These are phyloP conservation scores for Corythucha ciliata DNA, from an alignment of 2,888 invertebrate species.

Conservation along the genomic window DNA sequence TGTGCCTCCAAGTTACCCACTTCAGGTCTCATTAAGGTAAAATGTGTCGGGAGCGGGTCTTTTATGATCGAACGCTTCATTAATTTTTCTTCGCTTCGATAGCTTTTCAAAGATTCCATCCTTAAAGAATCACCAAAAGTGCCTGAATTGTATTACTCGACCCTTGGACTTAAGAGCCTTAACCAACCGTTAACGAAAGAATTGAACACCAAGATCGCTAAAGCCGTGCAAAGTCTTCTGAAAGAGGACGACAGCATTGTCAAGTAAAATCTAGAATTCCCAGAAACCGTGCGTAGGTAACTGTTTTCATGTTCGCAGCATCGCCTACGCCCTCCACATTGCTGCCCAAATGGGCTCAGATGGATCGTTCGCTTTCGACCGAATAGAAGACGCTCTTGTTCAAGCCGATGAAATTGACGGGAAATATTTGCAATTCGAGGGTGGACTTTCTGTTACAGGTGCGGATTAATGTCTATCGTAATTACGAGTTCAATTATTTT, in stretches of 20 bases:
- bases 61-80: not conserved
- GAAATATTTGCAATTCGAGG: conserved; percentile 81
- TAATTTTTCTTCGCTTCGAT: conserved; percentile 6
- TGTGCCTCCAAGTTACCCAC: conserved; percentile 48
- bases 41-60: conserved; percentile 3
- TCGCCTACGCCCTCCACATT: conserved; percentile 74
- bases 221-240: conserved; percentile 62
- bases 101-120: conserved; percentile 42
- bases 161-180: conserved; percentile 57
- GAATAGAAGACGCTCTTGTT: conserved; percentile 83
- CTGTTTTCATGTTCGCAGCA: conserved; percentile 45
- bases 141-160: conserved; percentile 64
- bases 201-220: conserved; percentile 59
- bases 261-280: conserved; percentile 46
- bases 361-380: conserved; percentile 57
- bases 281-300: not conserved
- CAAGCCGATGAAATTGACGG: conserved; percentile 94
- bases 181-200: conserved; percentile 54
- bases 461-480: conserved; percentile 4
- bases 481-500: not conserved
- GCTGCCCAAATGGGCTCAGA: conserved; percentile 62
- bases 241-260: conserved; percentile 75
- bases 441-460: conserved; percentile 69
- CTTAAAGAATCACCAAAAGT: conserved; percentile 57
- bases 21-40: conserved; percentile 44